Conservation (phyloP, 2,113 vertebrate species). For the Pogonocichla stellata region DNA sequence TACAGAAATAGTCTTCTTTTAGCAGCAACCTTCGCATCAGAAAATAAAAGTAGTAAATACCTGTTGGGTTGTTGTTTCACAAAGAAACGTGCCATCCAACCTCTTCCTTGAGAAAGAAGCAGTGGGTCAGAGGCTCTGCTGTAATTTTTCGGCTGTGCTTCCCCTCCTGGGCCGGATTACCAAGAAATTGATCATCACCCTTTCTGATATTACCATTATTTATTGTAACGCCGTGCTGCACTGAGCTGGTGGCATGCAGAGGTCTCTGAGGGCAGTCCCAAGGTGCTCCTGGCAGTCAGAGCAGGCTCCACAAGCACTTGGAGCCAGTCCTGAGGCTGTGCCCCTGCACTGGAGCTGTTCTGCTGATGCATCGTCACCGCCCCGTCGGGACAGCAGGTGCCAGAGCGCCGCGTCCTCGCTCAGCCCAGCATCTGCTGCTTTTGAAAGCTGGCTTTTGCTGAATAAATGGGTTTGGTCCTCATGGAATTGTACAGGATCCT, state of each 20-base stretch:
- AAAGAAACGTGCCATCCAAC: not conserved
- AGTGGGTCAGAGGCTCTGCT: not conserved
- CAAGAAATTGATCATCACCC: not conserved
- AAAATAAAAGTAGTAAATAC: constrained; percentile 18
- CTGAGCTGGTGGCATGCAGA: accelerated
- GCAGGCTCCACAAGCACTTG: not conserved
- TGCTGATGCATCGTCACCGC: not conserved
- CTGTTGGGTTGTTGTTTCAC: not conserved
- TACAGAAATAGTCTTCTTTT: not conserved
- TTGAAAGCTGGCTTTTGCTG: not conserved
- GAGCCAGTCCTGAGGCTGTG: not conserved
- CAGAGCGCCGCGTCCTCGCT: not conserved
- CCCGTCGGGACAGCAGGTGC: not conserved
- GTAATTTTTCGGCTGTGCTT: not conserved
- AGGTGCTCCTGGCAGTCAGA: not conserved
- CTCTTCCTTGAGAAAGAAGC: not conserved
- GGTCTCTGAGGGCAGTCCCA: not conserved
- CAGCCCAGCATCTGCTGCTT: not conserved
- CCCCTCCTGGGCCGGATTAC: not conserved
- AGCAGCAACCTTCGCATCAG: not conserved
- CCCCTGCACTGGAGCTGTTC: not conserved
- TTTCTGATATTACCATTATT: not conserved
- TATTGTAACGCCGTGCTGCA: not conserved
- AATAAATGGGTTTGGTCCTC: not conserved
- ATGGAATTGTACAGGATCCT: accelerated